Base-by-base conservation (phyloP, 2,113 vertebrate species). In the Lucifuga dentata region DNA sequence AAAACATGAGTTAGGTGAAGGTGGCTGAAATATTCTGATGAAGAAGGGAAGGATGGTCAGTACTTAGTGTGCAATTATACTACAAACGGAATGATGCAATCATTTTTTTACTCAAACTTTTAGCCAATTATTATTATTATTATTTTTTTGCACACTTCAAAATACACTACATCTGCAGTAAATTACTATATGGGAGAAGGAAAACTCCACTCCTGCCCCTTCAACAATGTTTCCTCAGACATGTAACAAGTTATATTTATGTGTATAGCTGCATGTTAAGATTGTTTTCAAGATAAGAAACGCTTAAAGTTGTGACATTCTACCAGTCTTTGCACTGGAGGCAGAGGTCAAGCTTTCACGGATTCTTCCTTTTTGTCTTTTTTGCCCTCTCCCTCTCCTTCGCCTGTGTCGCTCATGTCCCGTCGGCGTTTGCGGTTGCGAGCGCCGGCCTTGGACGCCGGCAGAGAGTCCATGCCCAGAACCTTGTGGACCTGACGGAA, bases 401-500 rank as follows among this genome's bases (percentile, higher is more conserved):
- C 91, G 4, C 70, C 78, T 3, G 38, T 46, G 23, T 92, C 73
- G 0, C 72, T 77, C 2, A 60, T 56, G 0, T 94, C 89, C 38
- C 78, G 70, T 7, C 67, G 66, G 6, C 94, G 90, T 50, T 95
- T 95, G 77, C 92, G 84, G 80, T 88, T 91, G 50, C 76, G 84
- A 2, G 83, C 84, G 45, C 68, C 70, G 60, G 78, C 85, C 53
- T 92, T 92, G 41, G 78, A 73, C 3, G 75, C 78, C 0, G 86
- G 89, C 51, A 94, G 84, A 0, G 86, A 92, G 19, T 92, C 89
- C 86, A 92, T 94, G 43, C 88, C 88, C 21, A 95, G 89, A 7
- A 91, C 65, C 29, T 91, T 90, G 84, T 94, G 91, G 44, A 92
- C 87, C 75, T 94, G 93, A 29, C 88, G 86, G 86, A 96, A 96